Percentiles rank a stretch among this genome's conserved stretches.
Conservation (phyloP, 2,113 vertebrate genomes). For the Cephalopholis sonnerati region DNA sequence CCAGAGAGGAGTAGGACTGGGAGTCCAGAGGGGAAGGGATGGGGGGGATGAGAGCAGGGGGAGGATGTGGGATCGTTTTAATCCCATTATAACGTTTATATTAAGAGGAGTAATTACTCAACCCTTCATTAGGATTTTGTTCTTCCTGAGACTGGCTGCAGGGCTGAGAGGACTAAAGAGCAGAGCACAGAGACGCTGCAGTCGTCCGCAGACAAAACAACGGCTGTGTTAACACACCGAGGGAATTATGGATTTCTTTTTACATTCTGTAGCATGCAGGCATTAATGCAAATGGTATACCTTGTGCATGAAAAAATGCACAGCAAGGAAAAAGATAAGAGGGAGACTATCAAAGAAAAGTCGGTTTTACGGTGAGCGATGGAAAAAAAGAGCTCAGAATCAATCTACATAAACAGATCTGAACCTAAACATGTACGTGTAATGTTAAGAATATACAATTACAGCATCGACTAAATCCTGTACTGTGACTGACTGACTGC, state of each 20-base stretch:
- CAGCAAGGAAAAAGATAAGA: background rate
- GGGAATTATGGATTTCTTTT: background rate
- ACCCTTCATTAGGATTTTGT: conserved; percentile 36
- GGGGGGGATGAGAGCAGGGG: background rate
- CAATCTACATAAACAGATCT: background rate
- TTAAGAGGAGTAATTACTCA: conserved; percentile 70
- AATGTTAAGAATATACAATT: background rate
- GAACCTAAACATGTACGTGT: background rate
- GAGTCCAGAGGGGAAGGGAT: conserved; percentile 3
- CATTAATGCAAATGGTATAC: conserved; percentile 3
- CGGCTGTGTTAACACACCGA: conserved; percentile 16
- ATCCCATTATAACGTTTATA: conserved; percentile 66
- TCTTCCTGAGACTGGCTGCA: conserved; percentile 32
- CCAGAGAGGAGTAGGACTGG: background rate
- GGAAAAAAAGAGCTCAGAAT: background rate
- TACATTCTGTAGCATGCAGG: background rate
- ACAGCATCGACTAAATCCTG: background rate
- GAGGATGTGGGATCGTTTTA: conserved; percentile 46
- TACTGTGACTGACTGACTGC: background rate
- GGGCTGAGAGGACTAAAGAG: conserved; percentile 39
- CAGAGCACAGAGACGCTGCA: conserved; percentile 3
- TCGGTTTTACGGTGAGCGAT: background rate
- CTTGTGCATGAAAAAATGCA: background rate
- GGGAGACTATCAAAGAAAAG: background rate
- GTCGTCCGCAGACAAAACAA: conserved; percentile 20